A percentile compares a stretch with the other conserved stretches of the same genome.
Conservation (phyloP, 2,113 vertebrate species). For the Pterocles burchelli region DNA sequence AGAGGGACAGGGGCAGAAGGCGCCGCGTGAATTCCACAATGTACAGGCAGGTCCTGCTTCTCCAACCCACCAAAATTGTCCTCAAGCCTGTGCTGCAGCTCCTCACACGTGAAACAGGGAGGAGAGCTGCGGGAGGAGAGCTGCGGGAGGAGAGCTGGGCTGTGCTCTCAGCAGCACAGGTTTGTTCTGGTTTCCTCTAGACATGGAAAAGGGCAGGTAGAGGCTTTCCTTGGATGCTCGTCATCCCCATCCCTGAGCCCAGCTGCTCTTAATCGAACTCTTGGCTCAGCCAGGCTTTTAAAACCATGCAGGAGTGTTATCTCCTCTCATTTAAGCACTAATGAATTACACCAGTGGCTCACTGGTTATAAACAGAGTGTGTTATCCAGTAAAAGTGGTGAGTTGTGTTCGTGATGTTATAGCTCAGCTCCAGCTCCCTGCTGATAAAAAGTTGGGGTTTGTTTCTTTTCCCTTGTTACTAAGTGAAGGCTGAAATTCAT, state of each 20-base stretch:
- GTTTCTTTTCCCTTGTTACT: not conserved
- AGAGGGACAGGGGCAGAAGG: not conserved
- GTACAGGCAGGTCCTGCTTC: not conserved
- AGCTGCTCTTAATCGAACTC: not conserved
- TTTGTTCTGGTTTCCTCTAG: not conserved
- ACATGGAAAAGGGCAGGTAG: not conserved
- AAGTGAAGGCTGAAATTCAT: not conserved
- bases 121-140: fast-evolving
- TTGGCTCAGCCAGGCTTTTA: not conserved
- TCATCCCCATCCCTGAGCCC: not conserved
- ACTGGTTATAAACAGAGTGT: not conserved
- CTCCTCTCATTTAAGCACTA: not conserved
- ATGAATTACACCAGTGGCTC: not conserved
- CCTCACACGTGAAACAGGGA: not conserved
- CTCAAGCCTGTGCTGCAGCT: not conserved
- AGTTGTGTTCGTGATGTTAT: not conserved
- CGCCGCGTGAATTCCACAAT: fast-evolving
- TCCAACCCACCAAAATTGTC: not conserved
- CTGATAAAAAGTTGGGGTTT: not conserved
- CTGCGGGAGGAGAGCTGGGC: not conserved
- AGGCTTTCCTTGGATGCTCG: not conserved
- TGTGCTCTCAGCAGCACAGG: not conserved
- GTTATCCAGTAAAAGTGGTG: not conserved
- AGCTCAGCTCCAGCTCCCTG: not conserved
- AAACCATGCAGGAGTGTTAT: not conserved